These are phyloP conservation scores for Drosophila orosa DNA, from an alignment of 1,140 invertebrate species.

Conservation along the genomic window DNA sequence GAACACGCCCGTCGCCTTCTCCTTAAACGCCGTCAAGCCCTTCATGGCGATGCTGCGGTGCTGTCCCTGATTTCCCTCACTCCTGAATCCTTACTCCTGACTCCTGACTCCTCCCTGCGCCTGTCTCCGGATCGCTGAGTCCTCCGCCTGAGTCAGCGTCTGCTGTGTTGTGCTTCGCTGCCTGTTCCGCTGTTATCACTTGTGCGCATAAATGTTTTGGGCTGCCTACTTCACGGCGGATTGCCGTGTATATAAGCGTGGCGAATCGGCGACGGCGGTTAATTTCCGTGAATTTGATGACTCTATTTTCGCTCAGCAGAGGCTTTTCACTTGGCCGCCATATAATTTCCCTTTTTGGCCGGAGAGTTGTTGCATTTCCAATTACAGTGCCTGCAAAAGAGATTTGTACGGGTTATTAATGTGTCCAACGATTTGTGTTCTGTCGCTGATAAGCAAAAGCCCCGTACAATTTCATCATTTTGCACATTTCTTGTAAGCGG, in stretches of 20 bases:
- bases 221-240: conserved; percentile 72
- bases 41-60: conserved; percentile 70
- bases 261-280: conserved; percentile 69
- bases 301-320: conserved; percentile 58
- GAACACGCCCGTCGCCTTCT: conserved; percentile 80
- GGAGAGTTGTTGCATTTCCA: conserved; percentile 50
- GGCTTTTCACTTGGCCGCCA: conserved; percentile 56
- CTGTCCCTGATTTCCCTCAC: conserved; percentile 28
- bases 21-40: conserved; percentile 83
- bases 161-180: conserved; percentile 39
- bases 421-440: conserved; percentile 61
- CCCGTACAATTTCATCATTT: conserved; percentile 67
- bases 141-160: conserved; percentile 35
- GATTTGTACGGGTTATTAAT: conserved; percentile 66
- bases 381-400: conserved; percentile 64
- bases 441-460: conserved; percentile 62
- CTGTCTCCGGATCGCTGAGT: conserved; percentile 33
- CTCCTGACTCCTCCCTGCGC: conserved; percentile 13
- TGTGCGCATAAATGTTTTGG: conserved; percentile 76
- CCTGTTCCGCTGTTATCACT: conserved; percentile 65
- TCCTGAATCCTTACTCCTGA: conserved; percentile 3
- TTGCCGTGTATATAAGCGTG: conserved; percentile 64
- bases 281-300: conserved; percentile 69
- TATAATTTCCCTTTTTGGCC: conserved; percentile 37
- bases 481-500: conserved; percentile 69